Evolutionary conservation across 37 sponge, comb jelly and placozoan species (phyloP).

Genomic region (Axinella damicornis): DNA sequence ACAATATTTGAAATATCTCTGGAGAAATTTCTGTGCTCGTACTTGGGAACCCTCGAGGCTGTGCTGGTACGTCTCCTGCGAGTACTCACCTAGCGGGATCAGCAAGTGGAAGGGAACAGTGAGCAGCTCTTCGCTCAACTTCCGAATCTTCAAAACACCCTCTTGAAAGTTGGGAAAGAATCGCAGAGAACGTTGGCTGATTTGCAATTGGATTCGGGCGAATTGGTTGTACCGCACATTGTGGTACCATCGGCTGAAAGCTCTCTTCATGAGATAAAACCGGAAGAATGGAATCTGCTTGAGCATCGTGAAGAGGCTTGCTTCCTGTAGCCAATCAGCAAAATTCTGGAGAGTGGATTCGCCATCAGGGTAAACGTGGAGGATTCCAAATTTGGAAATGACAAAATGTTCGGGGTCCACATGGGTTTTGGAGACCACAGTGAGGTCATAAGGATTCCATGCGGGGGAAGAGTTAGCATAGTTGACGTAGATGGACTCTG

Average conservation of each 20-base stretch:
- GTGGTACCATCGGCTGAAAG: constrained; percentile 61
- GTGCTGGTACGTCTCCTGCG: constrained; percentile 1
- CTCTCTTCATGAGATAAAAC: constrained; percentile 51
- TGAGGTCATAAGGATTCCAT: constrained; percentile 78
- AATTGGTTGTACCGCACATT: constrained; percentile 49
- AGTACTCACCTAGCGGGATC: constrained; percentile 31
- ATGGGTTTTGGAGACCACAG: constrained; percentile 51
- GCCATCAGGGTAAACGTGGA: constrained; percentile 71
- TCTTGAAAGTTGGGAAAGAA: constrained; percentile 44
- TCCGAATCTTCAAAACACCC: constrained; percentile 46
- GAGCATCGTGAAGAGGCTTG: constrained; percentile 57
- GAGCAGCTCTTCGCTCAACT: constrained; percentile 59
- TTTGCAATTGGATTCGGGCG: not conserved
- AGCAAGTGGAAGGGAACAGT: constrained; percentile 39
- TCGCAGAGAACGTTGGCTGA: constrained; percentile 21
- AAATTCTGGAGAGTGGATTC: constrained; percentile 64
- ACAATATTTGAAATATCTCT: constrained; percentile 67
- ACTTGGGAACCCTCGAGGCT: not conserved
- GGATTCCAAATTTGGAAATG: constrained; percentile 85
- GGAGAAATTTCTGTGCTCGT: constrained; percentile 28
- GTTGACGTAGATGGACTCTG: constrained; percentile 76
- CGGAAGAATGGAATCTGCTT: constrained; percentile 68
- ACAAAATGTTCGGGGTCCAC: constrained; percentile 77
- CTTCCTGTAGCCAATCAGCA: constrained; percentile 84
- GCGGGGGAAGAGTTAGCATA: constrained; percentile 20